These are phyloP conservation scores for Drosophila neutralis DNA, from an alignment of 2,888 invertebrate species.

Conservation along the genomic window DNA sequence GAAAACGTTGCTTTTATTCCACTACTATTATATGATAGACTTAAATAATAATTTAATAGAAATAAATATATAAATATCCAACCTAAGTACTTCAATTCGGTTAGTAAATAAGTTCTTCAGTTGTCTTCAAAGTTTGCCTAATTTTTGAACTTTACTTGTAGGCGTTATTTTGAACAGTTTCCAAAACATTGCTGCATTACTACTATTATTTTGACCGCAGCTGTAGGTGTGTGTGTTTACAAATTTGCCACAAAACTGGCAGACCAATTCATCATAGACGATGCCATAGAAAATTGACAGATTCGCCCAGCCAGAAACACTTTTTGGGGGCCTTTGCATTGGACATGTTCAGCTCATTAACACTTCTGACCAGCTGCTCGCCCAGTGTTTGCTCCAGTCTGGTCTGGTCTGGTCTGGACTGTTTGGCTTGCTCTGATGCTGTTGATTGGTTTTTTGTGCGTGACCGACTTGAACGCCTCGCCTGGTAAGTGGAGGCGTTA, in stretches of 20 bases:
- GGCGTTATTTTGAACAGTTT: not conserved
- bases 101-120: not conserved
- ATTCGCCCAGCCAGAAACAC: conserved; percentile 26
- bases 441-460: conserved; percentile 27
- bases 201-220: not conserved
- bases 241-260: conserved; percentile 38
- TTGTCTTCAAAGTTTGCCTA: not conserved
- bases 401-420: conserved; percentile 6
- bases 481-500: conserved; percentile 1
- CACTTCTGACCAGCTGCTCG: conserved; percentile 27
- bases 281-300: conserved; percentile 66
- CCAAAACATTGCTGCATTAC: not conserved
- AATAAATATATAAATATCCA: not conserved
- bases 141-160: not conserved
- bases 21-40: not conserved
- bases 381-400: not conserved
- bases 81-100: not conserved
- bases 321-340: conserved; percentile 6
- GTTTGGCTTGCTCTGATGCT: not conserved
- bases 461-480: conserved; percentile 32
- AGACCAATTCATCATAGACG: conserved; percentile 49
- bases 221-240: not conserved
- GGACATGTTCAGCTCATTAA: conserved; percentile 18
- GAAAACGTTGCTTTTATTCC: not conserved
- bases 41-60: not conserved